Base-by-base conservation (phyloP, 37 sponge, comb jelly and placozoan species). In the Cladorhizidae sp. region DNA sequence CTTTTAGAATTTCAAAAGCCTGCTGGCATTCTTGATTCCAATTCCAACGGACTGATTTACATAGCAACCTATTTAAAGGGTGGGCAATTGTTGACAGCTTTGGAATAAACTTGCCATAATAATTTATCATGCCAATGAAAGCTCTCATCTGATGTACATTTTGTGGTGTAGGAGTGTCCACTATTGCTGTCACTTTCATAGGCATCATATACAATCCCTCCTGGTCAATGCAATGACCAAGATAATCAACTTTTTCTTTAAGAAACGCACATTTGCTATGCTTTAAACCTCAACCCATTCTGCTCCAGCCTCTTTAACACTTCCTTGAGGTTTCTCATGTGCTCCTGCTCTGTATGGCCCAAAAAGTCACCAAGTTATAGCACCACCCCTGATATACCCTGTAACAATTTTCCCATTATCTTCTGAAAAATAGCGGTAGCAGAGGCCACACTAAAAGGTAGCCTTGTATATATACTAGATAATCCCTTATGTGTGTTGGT, bases 381-480 rank as follows among this genome's bases (percentile, higher is more conserved):
- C 40, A 56, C 45, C 62, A 76, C 39, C 22, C 73, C 73, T 39
- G 36, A 35, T 31, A 54, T 74, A 49, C 54, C 56, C 67, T 39
- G 25, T 41, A 45, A 73, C 23, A 72, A 25, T 57, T 42, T 72
- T 18, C 75, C 84, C 67, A 83, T 83, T 22, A 26, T 68, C 37
- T 40, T 65, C 72, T 85, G 85, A 54, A 85, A 85, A 49, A 77
- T 85, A 22, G 78, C 77, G 5, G 78, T 52, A 15, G 72, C 85
- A 22, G 77, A 67, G 0, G 85, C 67, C 57, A 85, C 72, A 51
- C 85, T 78, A 67, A 76, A 85, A 25, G 85, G 85, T 40, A 85
- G 69, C 42, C 85, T 52, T 17, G 78, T 77, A 49, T 65, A 76
- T 21, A 25, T 26, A 55, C 21, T n/a, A n/a, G n/a, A 85, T 26